phyloP scores from a whole-genome alignment of 2,113 vertebrate genomes.

The Carassius carassius region DNA sequence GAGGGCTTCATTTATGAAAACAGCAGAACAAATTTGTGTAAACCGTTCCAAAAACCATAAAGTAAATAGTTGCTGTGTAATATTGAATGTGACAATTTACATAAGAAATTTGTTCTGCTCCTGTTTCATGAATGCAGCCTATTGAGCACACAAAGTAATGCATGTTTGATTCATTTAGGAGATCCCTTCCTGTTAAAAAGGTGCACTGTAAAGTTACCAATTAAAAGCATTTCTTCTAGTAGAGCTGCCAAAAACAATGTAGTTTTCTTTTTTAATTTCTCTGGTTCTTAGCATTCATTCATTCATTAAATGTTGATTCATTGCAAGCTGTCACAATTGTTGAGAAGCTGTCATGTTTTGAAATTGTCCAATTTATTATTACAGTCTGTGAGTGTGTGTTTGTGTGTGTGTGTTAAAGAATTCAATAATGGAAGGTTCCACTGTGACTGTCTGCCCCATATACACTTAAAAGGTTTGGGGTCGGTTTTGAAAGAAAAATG shows the following conservation, averaged over 20 bases:
- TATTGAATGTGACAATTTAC: conserved; percentile 11
- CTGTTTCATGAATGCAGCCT: conserved; percentile 36
- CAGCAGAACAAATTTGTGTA: background rate
- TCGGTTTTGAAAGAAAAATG: background rate
- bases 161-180: background rate
- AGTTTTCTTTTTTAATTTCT: background rate
- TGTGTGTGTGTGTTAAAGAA: background rate
- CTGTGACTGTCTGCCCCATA: background rate
- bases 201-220: too few relatives aligned
- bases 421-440: background rate
- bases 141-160: conserved; percentile 6
- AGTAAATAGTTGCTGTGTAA: background rate
- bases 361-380: background rate
- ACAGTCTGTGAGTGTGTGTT: background rate
- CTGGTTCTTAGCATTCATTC: background rate
- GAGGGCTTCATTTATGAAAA: background rate
- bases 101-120: background rate
- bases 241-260: background rate
- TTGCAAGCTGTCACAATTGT: background rate
- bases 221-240: background rate
- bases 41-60: background rate
- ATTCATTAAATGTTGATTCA: background rate
- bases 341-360: background rate
- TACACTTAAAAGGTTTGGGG: background rate
- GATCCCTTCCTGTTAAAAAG: background rate